phyloP scores from a whole-genome alignment of 2,888 invertebrate species.

The Gortyna flavago region DNA sequence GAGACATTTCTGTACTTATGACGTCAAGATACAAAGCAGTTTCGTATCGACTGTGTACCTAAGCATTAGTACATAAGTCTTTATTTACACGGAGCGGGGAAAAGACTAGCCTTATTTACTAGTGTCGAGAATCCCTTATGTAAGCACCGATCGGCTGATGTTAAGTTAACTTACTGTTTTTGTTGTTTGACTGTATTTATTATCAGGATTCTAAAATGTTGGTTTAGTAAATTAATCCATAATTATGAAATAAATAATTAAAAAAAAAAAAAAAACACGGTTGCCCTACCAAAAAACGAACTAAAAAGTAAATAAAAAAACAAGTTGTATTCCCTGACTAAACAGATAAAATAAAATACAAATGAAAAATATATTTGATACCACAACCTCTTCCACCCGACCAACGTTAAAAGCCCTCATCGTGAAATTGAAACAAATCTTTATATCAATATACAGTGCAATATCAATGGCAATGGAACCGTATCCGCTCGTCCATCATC shows the following conservation, averaged over 20 bases:
- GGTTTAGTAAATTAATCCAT: background rate
- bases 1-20: background rate
- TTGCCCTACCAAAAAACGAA: too few species aligned
- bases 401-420: constrained; percentile 18
- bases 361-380: constrained; percentile 9
- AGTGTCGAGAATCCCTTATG: constrained; percentile 43
- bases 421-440: constrained; percentile 42
- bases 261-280: too few species aligned
- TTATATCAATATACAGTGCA: constrained; percentile 41
- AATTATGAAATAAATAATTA: too few species aligned
- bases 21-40: constrained; percentile 21
- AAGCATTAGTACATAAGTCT: constrained; percentile 46
- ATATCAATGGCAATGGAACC: constrained; percentile 42
- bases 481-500: constrained; percentile 46
- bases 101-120: constrained; percentile 47
- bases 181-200: background rate
- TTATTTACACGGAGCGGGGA: constrained; percentile 38
- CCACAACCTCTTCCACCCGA: background rate
- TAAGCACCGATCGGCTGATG: constrained; percentile 38
- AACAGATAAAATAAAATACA: too few species aligned
- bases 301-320: too few species aligned
- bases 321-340: too few species aligned
- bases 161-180: constrained; percentile 8
- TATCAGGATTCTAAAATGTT: background rate
- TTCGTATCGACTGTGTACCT: constrained; percentile 24